Evolutionary conservation across 30 jellyfish, hydroid and myxozoan species (phyloP).

Genomic region (Aurelia aurita): DNA sequence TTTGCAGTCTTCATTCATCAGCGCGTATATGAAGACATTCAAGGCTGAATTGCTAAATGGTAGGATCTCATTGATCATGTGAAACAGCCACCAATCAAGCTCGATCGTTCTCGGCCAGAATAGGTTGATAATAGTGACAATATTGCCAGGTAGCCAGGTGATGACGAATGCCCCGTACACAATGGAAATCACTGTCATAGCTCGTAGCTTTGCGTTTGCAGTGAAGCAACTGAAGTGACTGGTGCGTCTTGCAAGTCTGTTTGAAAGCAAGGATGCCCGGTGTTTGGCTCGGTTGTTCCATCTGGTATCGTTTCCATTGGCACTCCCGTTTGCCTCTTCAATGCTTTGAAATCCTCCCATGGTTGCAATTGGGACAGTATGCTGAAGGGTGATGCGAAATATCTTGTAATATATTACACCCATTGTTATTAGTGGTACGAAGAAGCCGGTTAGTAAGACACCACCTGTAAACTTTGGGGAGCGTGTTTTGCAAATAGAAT

Average conservation of each 20-base stretch:
- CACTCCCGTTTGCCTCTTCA: not conserved
- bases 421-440: slow-evolving; percentile 70
- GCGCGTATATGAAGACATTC: slow-evolving; percentile 70
- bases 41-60: slow-evolving; percentile 45
- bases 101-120: not conserved
- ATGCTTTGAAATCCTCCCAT: not conserved
- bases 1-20: slow-evolving; percentile 36
- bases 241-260: not conserved
- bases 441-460: slow-evolving; percentile 42
- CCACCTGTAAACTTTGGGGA: slow-evolving; percentile 14
- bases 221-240: slow-evolving; percentile 23
- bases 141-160: slow-evolving; percentile 64
- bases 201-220: slow-evolving; percentile 22
- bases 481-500: not conserved
- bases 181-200: slow-evolving; percentile 41
- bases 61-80: slow-evolving; percentile 30
- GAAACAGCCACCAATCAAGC: slow-evolving; percentile 27
- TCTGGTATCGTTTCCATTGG: not conserved
- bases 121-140: slow-evolving; percentile 5
- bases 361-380: slow-evolving; percentile 58
- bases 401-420: slow-evolving; percentile 59
- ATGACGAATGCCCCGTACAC: slow-evolving; percentile 70
- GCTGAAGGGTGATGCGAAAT: slow-evolving; percentile 65
- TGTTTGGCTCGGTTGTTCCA: not conserved
- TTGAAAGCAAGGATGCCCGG: not conserved